Percentiles rank a stretch among this genome's conserved stretches.
These are phyloP conservation scores for Mycetomoellerius zeteki DNA, from an alignment of 1,140 invertebrate genomes.

Conservation along the genomic window DNA sequence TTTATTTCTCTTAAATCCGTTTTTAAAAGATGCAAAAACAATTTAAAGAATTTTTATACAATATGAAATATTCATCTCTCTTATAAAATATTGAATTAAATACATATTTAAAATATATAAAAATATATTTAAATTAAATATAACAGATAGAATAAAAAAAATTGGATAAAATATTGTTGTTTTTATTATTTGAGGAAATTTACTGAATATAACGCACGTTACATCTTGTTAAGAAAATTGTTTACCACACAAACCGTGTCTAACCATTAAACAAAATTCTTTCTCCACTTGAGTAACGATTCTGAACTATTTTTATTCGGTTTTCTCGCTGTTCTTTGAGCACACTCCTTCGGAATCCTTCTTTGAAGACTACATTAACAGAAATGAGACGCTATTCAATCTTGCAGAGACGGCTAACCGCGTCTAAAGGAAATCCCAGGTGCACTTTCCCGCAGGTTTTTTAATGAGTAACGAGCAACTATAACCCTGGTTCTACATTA, in stretches of 20 bases:
- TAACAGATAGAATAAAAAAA: neutral
- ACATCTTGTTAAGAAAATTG: neutral
- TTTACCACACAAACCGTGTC: neutral
- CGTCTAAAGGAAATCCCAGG: neutral
- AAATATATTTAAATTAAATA: neutral
- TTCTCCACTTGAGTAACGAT: constrained; percentile 23
- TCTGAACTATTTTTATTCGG: neutral
- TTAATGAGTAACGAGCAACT: constrained; percentile 29
- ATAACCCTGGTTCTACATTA: too few relatives aligned
- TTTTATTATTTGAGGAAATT: neutral
- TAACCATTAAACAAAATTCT: constrained; percentile 33
- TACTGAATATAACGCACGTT: neutral
- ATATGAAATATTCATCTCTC: neutral
- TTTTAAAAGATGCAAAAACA: neutral
- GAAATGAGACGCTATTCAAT: constrained; percentile 24
- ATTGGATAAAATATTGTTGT: neutral
- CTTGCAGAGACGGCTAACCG: constrained; percentile 16
- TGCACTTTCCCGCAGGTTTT: constrained; percentile 19
- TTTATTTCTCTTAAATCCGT: neutral
- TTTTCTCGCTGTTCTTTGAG: constrained; percentile 33
- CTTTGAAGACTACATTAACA: constrained; percentile 42
- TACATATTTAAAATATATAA: too few relatives aligned
- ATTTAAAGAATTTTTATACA: neutral
- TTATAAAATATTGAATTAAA: neutral
- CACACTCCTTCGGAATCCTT: constrained; percentile 1